These are phyloP conservation scores for Nannospalax galili DNA, from an alignment of 2,113 vertebrate species.

Conservation along the genomic window DNA sequence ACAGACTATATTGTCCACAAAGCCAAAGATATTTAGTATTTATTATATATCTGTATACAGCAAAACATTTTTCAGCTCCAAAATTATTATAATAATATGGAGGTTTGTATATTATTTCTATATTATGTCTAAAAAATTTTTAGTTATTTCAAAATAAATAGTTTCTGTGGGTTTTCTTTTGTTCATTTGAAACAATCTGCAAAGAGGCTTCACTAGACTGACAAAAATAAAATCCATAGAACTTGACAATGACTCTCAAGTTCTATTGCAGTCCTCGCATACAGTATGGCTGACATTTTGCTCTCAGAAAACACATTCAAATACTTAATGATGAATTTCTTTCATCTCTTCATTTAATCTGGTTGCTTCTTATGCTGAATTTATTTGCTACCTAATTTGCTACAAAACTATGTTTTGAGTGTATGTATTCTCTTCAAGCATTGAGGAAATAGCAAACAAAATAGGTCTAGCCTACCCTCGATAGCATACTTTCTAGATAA, in stretches of 20 bases:
- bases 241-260: neutral
- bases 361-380: neutral
- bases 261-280: too few relatives aligned
- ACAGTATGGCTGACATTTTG: too few relatives aligned
- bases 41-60: neutral
- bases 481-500: neutral
- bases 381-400: constrained; percentile 5
- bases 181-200: constrained; percentile 2
- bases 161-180: constrained; percentile 21
- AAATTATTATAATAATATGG: neutral
- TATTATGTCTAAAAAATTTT: neutral
- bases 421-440: neutral
- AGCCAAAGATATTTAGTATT: constrained; percentile 47
- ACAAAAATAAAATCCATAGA: neutral
- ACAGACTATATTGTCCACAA: neutral
- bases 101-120: neutral
- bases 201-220: neutral
- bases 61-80: neutral
- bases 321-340: neutral
- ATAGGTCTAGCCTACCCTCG: neutral
- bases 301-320: neutral
- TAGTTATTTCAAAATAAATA: constrained; percentile 40
- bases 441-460: neutral
- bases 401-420: constrained; percentile 18
- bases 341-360: constrained; percentile 16